phyloP scores from a whole-genome alignment of 2,113 vertebrate genomes.

The Pseudonaja textilis region DNA sequence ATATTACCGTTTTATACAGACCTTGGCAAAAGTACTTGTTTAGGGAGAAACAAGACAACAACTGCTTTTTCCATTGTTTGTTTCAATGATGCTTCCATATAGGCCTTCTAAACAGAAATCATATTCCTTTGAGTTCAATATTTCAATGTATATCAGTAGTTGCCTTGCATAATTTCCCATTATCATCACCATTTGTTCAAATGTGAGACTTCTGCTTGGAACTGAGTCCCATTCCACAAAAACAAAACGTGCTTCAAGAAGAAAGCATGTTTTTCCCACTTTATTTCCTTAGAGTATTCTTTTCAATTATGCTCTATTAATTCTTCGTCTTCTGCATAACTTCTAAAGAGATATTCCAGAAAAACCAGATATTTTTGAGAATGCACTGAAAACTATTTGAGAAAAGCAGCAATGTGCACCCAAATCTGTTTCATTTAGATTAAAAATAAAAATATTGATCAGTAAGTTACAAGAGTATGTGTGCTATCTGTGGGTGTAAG shows the following conservation, averaged over 20 bases:
- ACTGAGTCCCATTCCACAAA: neutral
- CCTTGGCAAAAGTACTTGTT: neutral
- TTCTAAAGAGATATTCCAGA: neutral
- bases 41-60: neutral
- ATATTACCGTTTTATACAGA: neutral
- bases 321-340: neutral
- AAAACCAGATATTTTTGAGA: neutral
- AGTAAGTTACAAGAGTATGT: neutral
- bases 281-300: neutral
- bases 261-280: neutral
- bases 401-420: neutral
- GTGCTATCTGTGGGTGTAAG: neutral
- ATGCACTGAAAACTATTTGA: neutral
- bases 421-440: neutral
- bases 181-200: neutral
- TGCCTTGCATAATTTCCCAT: neutral
- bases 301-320: neutral
- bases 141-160: neutral
- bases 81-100: neutral
- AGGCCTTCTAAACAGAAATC: neutral
- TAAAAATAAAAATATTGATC: conserved; percentile 11
- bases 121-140: neutral
- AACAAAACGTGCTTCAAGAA: neutral
- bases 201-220: neutral
- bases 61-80: neutral